phyloP scores from a whole-genome alignment of 2,797 vertebrate species.

The Chelmon rostratus region DNA sequence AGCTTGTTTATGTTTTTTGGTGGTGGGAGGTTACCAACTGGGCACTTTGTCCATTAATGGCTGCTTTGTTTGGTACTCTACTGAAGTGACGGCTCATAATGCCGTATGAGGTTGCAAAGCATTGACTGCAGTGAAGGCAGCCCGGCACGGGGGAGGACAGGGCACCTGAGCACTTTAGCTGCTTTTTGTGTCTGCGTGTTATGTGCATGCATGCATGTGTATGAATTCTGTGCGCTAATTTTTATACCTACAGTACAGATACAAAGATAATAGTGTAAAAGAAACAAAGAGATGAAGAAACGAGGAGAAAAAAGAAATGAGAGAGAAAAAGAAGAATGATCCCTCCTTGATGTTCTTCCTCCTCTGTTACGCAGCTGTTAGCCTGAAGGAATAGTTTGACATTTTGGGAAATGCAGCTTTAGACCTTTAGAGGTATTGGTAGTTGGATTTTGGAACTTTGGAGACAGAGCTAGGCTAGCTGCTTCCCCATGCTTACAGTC shows the following conservation, averaged over 20 bases:
- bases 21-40: conserved; percentile 62
- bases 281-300: neutral
- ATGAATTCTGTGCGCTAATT: neutral
- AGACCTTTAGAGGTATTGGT: neutral
- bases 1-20: conserved; percentile 34
- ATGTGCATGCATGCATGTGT: neutral
- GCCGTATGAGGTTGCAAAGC: conserved; percentile 35
- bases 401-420: neutral
- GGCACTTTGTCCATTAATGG: conserved; percentile 58
- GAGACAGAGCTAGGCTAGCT: neutral
- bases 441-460: neutral
- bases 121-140: conserved; percentile 9
- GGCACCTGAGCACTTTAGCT: neutral
- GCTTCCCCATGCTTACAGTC: neutral
- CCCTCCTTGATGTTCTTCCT: neutral
- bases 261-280: neutral
- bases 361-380: neutral
- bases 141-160: neutral
- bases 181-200: conserved; percentile 26
- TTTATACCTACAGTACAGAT: neutral
- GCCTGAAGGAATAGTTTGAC: conserved; percentile 6
- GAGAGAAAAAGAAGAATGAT: neutral
- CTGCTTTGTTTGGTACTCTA: conserved; percentile 58
- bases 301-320: neutral
- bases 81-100: conserved; percentile 51